These are phyloP conservation scores for Plectus sambesii DNA, from an alignment of 1,140 invertebrate genomes.

Conservation along the genomic window DNA sequence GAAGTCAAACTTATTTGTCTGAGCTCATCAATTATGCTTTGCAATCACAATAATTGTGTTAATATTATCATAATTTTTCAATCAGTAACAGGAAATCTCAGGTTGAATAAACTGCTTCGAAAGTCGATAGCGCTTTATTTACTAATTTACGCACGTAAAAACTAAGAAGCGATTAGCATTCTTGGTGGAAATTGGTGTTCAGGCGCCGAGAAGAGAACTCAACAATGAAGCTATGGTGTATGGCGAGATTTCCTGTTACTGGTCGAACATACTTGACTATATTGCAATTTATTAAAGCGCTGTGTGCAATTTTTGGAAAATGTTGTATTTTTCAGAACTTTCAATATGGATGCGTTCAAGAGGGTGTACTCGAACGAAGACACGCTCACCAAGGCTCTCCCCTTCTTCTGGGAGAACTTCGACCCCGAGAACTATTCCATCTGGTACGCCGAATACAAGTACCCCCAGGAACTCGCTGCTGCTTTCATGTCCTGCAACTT, in stretches of 20 bases:
- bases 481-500: slow-evolving; percentile 93
- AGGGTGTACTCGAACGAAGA: slow-evolving; percentile 92
- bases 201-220: slow-evolving; percentile 17
- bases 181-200: no score
- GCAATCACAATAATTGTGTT: no score
- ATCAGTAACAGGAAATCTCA: no score
- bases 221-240: slow-evolving; percentile 15
- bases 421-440: slow-evolving; percentile 92
- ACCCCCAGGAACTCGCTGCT: slow-evolving; percentile 75
- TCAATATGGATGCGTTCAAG: slow-evolving; percentile 95
- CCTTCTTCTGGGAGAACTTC: slow-evolving; percentile 97
- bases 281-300: not conserved
- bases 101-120: no score
- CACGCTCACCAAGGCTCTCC: slow-evolving; percentile 70
- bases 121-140: no score
- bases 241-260: no score
- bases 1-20: no score
- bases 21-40: no score
- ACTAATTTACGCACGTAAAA: no score
- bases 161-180: no score
- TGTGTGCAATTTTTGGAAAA: slow-evolving; percentile 10
- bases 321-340: slow-evolving; percentile 54
- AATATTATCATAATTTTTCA: no score
- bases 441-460: slow-evolving; percentile 94
- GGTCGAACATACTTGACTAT: slow-evolving; percentile 12